A percentile compares a stretch with the other conserved stretches of the same genome.
Evolutionary conservation across 2,797 vertebrate species (phyloP).

Genomic region (Pristis pectinata): DNA sequence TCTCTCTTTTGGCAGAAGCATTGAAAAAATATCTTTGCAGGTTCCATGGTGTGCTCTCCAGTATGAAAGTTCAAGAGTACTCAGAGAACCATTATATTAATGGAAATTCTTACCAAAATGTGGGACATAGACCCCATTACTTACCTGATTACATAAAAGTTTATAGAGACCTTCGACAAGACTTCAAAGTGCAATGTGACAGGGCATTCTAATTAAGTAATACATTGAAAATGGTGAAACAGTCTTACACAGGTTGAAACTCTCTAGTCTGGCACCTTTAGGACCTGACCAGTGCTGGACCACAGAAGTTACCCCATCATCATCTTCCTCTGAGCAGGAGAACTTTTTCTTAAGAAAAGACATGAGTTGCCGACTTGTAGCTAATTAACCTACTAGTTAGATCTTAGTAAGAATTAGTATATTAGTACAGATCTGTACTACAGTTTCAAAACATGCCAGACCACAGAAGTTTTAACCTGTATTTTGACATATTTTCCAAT

Average conservation of each 20-base stretch:
- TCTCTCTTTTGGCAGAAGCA: not conserved
- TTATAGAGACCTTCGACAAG: not conserved
- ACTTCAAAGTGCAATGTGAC: not conserved
- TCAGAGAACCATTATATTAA: not conserved
- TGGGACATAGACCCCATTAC: not conserved
- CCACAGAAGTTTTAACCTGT: too few species aligned
- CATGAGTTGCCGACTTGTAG: too few species aligned
- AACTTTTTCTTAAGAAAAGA: too few species aligned
- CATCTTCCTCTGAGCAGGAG: too few species aligned
- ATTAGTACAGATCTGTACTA: too few species aligned
- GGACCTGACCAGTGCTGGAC: too few species aligned
- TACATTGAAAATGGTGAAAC: not conserved
- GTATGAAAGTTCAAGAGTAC: not conserved
- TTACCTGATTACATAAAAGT: not conserved
- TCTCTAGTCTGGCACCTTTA: too few species aligned
- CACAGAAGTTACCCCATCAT: too few species aligned
- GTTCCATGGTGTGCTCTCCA: not conserved
- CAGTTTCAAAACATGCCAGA: too few species aligned
- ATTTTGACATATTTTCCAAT: not conserved
- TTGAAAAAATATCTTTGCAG: not conserved
- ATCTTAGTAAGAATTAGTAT: too few species aligned
- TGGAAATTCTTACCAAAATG: not conserved
- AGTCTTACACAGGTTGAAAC: not conserved
- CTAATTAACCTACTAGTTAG: too few species aligned
- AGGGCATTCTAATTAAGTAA: not conserved